Conservation (phyloP, 2,113 vertebrate genomes). For the Bostrychus sinensis region DNA sequence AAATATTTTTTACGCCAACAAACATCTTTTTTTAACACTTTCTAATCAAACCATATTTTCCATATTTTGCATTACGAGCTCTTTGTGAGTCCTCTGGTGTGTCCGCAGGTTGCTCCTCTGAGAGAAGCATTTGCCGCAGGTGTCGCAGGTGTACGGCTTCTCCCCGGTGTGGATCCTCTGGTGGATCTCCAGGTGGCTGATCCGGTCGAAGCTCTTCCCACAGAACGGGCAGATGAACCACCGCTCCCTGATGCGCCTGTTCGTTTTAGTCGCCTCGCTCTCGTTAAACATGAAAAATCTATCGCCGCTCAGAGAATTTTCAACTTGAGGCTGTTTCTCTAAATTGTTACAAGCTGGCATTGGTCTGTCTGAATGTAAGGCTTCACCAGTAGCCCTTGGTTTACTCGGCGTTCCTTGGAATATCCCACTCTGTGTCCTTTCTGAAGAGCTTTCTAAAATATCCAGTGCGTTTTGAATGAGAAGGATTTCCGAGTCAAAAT, state of each 20-base stretch:
- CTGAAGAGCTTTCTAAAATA: constrained; percentile 53
- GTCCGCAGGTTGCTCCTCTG: constrained; percentile 82
- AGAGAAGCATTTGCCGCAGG: constrained; percentile 75
- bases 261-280: constrained; percentile 37
- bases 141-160: constrained; percentile 74
- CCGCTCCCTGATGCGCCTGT: constrained; percentile 66
- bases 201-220: constrained; percentile 81
- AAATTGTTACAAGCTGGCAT: constrained; percentile 35
- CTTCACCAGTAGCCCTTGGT: no score
- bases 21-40: not conserved
- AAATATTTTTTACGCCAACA: no score
- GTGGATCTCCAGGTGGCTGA: constrained; percentile 82
- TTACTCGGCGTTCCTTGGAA: no score
- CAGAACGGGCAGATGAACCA: constrained; percentile 82
- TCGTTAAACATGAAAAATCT: constrained; percentile 44
- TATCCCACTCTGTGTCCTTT: constrained; percentile 40
- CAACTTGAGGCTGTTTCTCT: constrained; percentile 40
- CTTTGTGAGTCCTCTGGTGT: constrained; percentile 77
- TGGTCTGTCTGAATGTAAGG: constrained; percentile 22
- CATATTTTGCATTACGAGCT: constrained; percentile 35
- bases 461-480: constrained; percentile 71
- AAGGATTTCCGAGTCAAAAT: constrained; percentile 61
- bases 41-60: constrained; percentile 36
- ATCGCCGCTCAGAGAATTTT: constrained; percentile 26
- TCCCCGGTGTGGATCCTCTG: constrained; percentile 80